phyloP scores from a whole-genome alignment of 2,888 invertebrate species.

The Branchinecta sandiegonensis region DNA sequence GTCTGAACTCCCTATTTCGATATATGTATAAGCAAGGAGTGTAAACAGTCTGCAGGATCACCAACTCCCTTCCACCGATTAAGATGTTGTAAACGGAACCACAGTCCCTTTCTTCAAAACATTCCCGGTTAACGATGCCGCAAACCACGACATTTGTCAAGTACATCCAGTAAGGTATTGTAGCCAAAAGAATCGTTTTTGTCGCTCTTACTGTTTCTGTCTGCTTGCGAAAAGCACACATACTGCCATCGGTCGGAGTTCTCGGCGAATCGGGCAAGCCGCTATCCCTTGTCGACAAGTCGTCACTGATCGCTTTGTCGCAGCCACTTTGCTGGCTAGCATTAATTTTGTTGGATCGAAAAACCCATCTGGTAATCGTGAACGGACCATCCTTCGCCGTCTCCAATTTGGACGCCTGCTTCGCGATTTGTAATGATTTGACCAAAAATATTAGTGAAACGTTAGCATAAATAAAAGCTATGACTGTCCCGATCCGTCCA shows the following conservation, averaged over 20 bases:
- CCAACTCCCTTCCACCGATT: not conserved
- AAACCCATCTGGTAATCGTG: not conserved
- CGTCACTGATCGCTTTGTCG: too few relatives aligned
- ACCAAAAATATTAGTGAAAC: not conserved
- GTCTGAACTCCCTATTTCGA: constrained; percentile 8
- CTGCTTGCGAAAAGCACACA: not conserved
- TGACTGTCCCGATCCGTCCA: constrained; percentile 10
- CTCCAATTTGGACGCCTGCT: not conserved
- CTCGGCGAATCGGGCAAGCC: not conserved
- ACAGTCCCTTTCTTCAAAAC: not conserved
- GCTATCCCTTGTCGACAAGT: not conserved
- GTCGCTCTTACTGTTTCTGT: not conserved
- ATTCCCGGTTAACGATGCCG: not conserved
- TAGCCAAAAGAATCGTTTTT: constrained; percentile 2
- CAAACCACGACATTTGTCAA: not conserved
- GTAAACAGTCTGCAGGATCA: constrained; percentile 11
- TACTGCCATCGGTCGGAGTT: not conserved
- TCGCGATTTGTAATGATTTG: not conserved
- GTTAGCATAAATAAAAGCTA: not conserved
- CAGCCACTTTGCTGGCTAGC: too few relatives aligned
- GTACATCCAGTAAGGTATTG: constrained; percentile 1
- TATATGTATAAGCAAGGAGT: constrained; percentile 9
- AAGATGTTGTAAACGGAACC: not conserved
- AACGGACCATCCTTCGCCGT: not conserved
- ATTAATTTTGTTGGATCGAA: not conserved